These are phyloP conservation scores for Rousettus leschenaultii DNA, from an alignment of 2,113 vertebrate genomes.

Conservation along the genomic window DNA sequence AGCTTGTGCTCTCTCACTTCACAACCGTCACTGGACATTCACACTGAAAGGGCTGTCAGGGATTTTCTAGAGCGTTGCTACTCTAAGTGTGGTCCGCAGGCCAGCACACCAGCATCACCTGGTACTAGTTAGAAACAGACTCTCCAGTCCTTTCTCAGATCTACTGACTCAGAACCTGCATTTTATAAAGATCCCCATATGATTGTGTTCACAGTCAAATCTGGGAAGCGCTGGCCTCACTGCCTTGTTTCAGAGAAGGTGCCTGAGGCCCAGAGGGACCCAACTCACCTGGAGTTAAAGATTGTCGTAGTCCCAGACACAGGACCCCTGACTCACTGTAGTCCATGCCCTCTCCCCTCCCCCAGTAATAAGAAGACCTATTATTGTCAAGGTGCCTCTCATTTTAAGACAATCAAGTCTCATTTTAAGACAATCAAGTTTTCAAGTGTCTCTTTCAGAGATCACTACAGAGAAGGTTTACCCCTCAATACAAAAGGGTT, in stretches of 20 bases:
- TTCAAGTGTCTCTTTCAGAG: background rate
- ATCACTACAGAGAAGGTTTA: background rate
- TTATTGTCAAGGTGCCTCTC: background rate
- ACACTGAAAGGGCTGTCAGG: background rate
- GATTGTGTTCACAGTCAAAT: accelerated
- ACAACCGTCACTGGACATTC: background rate
- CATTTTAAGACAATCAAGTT: background rate
- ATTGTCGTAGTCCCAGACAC: too few species aligned
- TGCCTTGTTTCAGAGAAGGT: background rate
- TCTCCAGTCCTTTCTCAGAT: background rate
- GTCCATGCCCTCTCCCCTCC: too few species aligned
- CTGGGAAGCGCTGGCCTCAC: background rate
- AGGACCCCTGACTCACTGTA: background rate
- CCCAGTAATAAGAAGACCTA: background rate
- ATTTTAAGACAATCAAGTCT: background rate
- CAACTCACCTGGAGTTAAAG: background rate
- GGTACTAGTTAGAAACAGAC: background rate
- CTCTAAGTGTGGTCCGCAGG: background rate
- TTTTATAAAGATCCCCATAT: background rate
- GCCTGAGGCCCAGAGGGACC: background rate
- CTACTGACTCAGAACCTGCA: background rate
- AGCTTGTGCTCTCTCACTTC: background rate
- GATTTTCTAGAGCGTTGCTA: background rate
- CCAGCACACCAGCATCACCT: background rate
- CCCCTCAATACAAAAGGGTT: background rate